Evolutionary conservation across 2,888 invertebrate genomes (phyloP).

Genomic region (Acronicta psi): DNA sequence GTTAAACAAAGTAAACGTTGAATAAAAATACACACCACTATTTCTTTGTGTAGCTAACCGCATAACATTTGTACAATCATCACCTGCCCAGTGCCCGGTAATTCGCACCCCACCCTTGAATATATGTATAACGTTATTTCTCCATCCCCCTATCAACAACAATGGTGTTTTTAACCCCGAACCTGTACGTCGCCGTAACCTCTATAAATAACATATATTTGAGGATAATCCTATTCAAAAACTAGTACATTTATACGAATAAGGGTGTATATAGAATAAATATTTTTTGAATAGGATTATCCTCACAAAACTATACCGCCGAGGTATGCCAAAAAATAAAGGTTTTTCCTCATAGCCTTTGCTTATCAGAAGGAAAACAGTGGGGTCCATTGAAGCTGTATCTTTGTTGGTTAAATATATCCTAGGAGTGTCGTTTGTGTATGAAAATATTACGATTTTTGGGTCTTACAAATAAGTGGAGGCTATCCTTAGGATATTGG

Average conservation of each 20-base stretch:
- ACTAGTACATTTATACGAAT: slow-evolving; percentile 7
- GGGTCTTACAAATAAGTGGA: too few species aligned
- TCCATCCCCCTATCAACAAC: not conserved
- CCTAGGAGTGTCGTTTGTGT: not conserved
- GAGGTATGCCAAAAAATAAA: slow-evolving; percentile 21
- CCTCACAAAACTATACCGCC: slow-evolving; percentile 1
- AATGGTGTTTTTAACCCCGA: slow-evolving; percentile 6
- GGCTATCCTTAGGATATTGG: too few species aligned
- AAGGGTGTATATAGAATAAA: too few species aligned
- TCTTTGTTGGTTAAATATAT: slow-evolving; percentile 20
- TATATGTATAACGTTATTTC: slow-evolving; percentile 1
- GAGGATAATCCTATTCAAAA: slow-evolving; percentile 14
- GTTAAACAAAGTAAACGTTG: not conserved
- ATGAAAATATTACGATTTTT: not conserved
- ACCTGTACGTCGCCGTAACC: not conserved
- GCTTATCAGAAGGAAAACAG: slow-evolving; percentile 40
- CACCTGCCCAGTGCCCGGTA: slow-evolving; percentile 2
- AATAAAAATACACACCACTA: slow-evolving; percentile 1
- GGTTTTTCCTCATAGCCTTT: slow-evolving; percentile 21
- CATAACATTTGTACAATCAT: slow-evolving; percentile 10
- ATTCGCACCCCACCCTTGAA: slow-evolving; percentile 3
- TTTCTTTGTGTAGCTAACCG: slow-evolving; percentile 13
- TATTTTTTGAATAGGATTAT: too few species aligned
- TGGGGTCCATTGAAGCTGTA: slow-evolving; percentile 7
- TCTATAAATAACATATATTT: slow-evolving; percentile 15